Conservation (phyloP, 2,113 vertebrate genomes). For the Casuarius casuarius region DNA sequence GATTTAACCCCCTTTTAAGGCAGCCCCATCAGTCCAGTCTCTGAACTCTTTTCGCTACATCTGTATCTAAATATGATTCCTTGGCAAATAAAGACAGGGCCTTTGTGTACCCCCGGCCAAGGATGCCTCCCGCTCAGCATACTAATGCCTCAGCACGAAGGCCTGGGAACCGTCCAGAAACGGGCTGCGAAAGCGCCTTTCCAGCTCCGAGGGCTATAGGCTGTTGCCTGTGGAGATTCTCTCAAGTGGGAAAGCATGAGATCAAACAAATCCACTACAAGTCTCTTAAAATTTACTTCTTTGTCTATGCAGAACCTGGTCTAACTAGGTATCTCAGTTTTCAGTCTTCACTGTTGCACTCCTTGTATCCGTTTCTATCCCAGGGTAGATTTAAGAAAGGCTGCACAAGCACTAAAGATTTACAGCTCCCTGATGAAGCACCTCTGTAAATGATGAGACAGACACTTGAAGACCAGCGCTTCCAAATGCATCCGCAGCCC, state of each 20-base stretch:
- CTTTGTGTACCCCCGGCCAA: not conserved
- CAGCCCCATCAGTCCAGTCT: not conserved
- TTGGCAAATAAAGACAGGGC: not conserved
- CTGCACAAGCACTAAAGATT: too few species aligned
- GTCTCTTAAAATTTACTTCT: not conserved
- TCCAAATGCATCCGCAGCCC: not conserved
- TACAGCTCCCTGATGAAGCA: not conserved
- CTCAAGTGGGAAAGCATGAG: not conserved
- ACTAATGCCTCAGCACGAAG: not conserved
- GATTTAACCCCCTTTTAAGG: accelerated
- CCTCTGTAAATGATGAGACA: accelerated
- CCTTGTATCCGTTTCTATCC: not conserved
- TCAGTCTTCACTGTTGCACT: not conserved
- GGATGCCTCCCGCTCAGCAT: not conserved
- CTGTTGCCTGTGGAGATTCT: not conserved
- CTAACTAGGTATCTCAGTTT: not conserved
- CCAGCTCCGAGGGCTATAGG: accelerated
- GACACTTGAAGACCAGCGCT: too few species aligned
- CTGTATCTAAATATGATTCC: not conserved
- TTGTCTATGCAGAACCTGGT: accelerated
- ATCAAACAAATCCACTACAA: not conserved
- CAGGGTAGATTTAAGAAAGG: accelerated
- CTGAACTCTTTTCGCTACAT: accelerated
- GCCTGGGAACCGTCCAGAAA: not conserved
- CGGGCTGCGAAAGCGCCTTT: accelerated